phyloP scores from a whole-genome alignment of 2,797 vertebrate genomes.

The Malurus leucopterus region DNA sequence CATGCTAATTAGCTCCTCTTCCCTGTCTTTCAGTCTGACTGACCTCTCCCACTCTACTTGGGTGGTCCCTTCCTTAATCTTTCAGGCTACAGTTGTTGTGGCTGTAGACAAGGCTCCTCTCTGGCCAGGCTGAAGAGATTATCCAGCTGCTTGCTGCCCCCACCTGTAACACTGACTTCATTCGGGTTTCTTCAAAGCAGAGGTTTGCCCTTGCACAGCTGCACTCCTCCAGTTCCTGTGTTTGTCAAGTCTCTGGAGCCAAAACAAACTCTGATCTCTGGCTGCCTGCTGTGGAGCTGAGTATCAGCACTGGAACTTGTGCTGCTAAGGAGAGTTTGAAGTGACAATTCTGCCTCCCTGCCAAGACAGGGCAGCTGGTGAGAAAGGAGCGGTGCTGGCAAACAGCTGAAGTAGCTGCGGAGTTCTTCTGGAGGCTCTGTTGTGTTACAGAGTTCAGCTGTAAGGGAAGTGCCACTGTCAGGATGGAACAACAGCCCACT shows the following conservation, averaged over 20 bases:
- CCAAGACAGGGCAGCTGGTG: constrained; percentile 5
- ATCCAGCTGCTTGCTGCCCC: background rate
- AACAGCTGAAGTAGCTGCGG: constrained; percentile 45
- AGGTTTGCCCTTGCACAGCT: background rate
- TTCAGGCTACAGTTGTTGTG: background rate
- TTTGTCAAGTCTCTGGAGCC: background rate
- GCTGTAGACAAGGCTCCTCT: background rate
- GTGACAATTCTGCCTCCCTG: background rate
- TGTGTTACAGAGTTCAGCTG: background rate
- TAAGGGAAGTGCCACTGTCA: background rate
- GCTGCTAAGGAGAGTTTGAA: background rate
- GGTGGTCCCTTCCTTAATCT: background rate
- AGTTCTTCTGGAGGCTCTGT: background rate
- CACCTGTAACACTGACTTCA: background rate
- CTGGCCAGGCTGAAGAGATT: background rate
- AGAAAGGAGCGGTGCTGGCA: background rate
- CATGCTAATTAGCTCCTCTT: background rate
- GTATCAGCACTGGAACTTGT: background rate
- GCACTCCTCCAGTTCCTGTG: background rate
- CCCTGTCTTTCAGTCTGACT: background rate
- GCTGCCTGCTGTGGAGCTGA: background rate
- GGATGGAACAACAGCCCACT: background rate
- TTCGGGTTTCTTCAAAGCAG: background rate
- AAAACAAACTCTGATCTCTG: background rate
- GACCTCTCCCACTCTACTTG: background rate